Evolutionary conservation across 2,113 vertebrate species (phyloP).

Genomic region (Cranoglanis bouderius): DNA sequence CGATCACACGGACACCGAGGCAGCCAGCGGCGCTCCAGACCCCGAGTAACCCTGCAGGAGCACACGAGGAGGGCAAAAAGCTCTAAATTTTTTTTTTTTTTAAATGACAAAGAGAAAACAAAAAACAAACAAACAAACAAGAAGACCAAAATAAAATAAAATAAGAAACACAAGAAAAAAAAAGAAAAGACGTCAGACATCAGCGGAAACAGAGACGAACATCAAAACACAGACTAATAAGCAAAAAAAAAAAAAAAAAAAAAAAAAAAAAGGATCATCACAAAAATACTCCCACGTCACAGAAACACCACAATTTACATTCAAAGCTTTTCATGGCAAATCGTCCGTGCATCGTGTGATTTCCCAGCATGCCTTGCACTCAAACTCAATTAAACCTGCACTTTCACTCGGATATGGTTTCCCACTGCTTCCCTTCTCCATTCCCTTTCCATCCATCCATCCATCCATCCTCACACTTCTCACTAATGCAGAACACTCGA

Average conservation of each 20-base stretch:
- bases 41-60: constrained; percentile 57
- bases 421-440: neutral
- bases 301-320: neutral
- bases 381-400: constrained; percentile 1
- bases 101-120: neutral
- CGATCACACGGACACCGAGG: constrained; percentile 40
- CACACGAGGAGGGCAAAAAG: constrained; percentile 37
- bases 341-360: neutral
- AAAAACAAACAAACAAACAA: too few species aligned
- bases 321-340: neutral
- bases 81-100: too few species aligned
- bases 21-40: constrained; percentile 48
- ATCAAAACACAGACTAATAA: too few species aligned
- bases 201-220: too few species aligned
- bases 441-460: neutral
- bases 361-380: neutral
- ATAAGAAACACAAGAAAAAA: neutral
- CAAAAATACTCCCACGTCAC: too few species aligned
- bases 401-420: neutral
- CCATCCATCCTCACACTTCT: neutral
- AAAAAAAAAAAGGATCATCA: too few species aligned
- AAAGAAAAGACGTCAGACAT: too few species aligned
- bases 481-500: neutral
- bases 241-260: too few species aligned
- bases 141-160: too few species aligned